Conservation (phyloP, 2,888 invertebrate species). For the Resseliella maxima region DNA sequence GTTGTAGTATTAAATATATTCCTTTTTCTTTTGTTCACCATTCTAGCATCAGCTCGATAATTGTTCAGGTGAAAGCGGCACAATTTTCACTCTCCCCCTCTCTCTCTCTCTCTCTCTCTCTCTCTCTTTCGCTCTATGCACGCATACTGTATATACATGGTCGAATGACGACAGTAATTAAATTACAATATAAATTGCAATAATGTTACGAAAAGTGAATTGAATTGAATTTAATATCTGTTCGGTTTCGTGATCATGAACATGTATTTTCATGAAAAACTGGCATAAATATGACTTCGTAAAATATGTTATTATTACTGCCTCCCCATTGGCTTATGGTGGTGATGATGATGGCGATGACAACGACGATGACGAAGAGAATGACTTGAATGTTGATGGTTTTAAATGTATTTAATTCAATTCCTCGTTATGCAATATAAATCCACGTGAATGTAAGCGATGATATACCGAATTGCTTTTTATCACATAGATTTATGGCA, state of each 20-base stretch:
- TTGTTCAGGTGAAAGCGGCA: too few species aligned
- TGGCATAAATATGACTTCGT: background rate
- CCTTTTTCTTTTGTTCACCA: too few species aligned
- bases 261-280: background rate
- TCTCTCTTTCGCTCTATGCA: too few species aligned
- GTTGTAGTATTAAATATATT: too few species aligned
- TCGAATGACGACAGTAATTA: constrained; percentile 6
- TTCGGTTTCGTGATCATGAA: background rate
- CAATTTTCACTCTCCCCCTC: too few species aligned
- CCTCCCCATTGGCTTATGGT: background rate
- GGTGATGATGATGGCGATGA: background rate
- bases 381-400: background rate
- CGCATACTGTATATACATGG: too few species aligned
- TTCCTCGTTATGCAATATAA: background rate
- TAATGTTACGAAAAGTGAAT: constrained; percentile 21
- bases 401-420: background rate
- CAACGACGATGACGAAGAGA: background rate
- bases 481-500: background rate
- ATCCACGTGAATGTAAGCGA: background rate
- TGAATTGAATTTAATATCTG: constrained; percentile 20
- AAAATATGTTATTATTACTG: background rate
- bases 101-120: too few species aligned
- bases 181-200: constrained; percentile 23
- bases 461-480: background rate
- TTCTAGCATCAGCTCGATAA: too few species aligned